Base-by-base conservation (phyloP, 2,113 vertebrate species). In the Verasper variegatus region DNA sequence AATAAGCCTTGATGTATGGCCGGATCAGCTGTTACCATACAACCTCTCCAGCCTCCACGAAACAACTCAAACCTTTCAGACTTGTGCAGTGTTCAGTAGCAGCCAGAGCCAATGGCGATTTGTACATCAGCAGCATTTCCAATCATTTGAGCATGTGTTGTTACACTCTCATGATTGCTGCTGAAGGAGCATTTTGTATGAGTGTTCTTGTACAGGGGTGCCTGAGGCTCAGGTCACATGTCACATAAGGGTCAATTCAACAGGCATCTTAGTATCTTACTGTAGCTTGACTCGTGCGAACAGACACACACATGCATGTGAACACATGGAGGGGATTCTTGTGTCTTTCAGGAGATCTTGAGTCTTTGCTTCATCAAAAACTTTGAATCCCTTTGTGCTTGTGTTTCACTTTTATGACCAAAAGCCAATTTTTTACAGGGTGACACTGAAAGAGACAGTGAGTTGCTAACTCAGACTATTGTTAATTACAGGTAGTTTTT, bases 41-140 rank as follows among this genome's bases (percentile, higher is more conserved):
- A 47, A 63, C 37, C 20, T 3, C 54, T 26, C 52, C 17, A 74
- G 69, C 56, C 11, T 23, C 14, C 27, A 11, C 35, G 54, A 27
- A 80, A 80, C 79, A 84, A 66, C 14, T 31, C 35, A 13, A 27
- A 75, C 74, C 78, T 75, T 77, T 82, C 63, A 82, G 61, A 68
- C 58, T 14, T 17, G 17, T 2, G 42, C 55, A n/a, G 24, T 0
- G 26, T 5, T 20, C 37, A 42, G 20, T 26, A 42, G n/a, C 57
- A 42, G 40, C 40, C 40, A 4, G 56, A 5, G 67, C 57, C 66
- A 1, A n/a, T 21, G 24, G 80, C 2, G 0, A 20, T 76, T 26
- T 54, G 2, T 64, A 26, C 51, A 35, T 64, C n/a, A 62, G 47
- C 47, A 51, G 47, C 47, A 51, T 51, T 51, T 51, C 47, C 18